Base-by-base conservation (phyloP, 2,113 vertebrate species). In the Stigmatopora argus region DNA sequence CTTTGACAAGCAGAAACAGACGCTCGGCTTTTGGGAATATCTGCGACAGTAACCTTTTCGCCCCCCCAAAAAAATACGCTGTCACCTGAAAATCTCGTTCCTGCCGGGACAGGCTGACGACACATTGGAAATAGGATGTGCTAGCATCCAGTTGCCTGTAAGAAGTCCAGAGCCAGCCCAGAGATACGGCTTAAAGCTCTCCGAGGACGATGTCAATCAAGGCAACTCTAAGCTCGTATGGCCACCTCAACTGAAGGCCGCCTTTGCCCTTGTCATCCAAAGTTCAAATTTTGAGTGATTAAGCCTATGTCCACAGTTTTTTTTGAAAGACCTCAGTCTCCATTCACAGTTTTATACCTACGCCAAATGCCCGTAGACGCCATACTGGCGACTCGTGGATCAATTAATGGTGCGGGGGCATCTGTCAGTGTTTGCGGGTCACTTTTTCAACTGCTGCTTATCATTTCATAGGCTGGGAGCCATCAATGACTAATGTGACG, bases 401-500 rank as follows among this genome's bases (percentile, higher is more conserved):
- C 73, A 83, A 82, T 81, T 83, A 78, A 66, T 65, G 68, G 67
- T 70, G 60, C 70, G 26, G 64, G 51, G 68, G 59, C 66, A 65
- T 65, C 19, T 64, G 47, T 65, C 57, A 72, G 65, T 75, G 75
- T 66, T 82, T 84, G 78, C 76, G 78, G 83, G 78, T 84, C 83
- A 84, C 73, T 53, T 71, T 83, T 83, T 78, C 79, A 80, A 85
- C 84, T 77, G 80, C 80, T 82, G 85, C 79, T 84, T 81, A 87
- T 83, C 77, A 82, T 86, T 81, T 62, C 66, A 84, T 79, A 85
- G 80, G 81, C 82, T 83, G 71, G 70, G 72, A 87, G 78, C 83
- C 82, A 87, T 87, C 82, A 88, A 77, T 89, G 83, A 88, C 86
- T 89, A 85, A 89, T 88, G 81, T 83, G 81, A 86, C 87, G 87